Conservation (phyloP, 2,797 vertebrate genomes). For the Ctenopoma kingsleyae region DNA sequence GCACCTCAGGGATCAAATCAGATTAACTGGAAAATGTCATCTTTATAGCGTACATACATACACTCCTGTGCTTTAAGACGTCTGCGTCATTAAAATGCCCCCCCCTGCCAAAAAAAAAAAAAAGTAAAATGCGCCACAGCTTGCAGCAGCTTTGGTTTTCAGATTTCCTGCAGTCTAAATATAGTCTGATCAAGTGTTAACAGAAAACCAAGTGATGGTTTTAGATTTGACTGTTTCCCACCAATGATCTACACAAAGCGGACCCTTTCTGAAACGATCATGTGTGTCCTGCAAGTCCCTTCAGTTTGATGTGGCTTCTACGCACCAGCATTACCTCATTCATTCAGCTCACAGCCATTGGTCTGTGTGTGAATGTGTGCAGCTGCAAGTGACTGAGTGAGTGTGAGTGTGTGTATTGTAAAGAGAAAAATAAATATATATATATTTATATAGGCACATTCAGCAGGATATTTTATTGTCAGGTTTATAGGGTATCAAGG, state of each 20-base stretch:
- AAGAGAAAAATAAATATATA: not conserved
- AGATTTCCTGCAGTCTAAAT: conserved; percentile 59
- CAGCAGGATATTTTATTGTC: conserved; percentile 6
- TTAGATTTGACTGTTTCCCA: conserved; percentile 29
- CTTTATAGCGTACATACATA: conserved; percentile 32
- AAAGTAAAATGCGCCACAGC: conserved; percentile 56
- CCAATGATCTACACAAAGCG: not conserved
- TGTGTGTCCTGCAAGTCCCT: conserved; percentile 52
- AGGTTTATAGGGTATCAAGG: not conserved
- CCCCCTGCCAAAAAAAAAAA: conserved; percentile 14
- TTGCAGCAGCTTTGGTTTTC: conserved; percentile 48
- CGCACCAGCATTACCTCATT: conserved; percentile 78
- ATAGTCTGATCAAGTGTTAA: conserved; percentile 9
- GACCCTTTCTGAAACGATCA: conserved; percentile 39
- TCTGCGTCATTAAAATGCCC: conserved; percentile 63
- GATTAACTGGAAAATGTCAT: conserved; percentile 49
- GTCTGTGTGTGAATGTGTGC: conserved; percentile 51
- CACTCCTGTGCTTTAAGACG: conserved; percentile 42
- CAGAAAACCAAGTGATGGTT: conserved; percentile 24
- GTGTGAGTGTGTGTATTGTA: conserved; percentile 33
- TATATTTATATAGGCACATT: not conserved
- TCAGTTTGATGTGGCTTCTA: conserved; percentile 60
- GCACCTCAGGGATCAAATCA: conserved; percentile 39
- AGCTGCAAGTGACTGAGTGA: conserved; percentile 44
- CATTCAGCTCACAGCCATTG: conserved; percentile 57